Evolutionary conservation across 2,113 vertebrate species (phyloP).

Genomic region (Corythoichthys haematopterus): DNA sequence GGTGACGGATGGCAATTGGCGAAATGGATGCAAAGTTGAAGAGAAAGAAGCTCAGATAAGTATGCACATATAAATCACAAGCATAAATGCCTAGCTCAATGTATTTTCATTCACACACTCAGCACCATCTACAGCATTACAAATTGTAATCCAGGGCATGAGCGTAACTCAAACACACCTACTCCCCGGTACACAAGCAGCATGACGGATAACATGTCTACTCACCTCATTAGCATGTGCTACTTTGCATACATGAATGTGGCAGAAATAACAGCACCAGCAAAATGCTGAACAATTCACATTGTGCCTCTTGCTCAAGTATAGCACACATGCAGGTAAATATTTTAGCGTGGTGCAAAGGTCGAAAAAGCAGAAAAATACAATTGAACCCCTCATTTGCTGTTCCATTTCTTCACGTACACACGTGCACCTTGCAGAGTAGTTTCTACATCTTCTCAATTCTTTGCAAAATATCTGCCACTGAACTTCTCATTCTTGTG

Average conservation of each 20-base stretch:
- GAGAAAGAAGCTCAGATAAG: conserved; percentile 21
- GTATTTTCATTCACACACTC: not conserved
- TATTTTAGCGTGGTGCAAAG: conserved; percentile 51
- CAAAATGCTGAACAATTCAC: not conserved
- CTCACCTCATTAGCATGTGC: conserved; percentile 37
- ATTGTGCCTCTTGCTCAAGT: conserved; percentile 8
- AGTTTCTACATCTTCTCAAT: not conserved
- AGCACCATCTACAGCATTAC: conserved; percentile 12
- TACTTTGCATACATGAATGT: conserved; percentile 48
- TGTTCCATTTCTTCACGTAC: conserved; percentile 18
- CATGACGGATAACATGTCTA: conserved; percentile 38
- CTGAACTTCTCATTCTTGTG: conserved; percentile 39
- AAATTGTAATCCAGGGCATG: conserved; percentile 25
- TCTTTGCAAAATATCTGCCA: not conserved
- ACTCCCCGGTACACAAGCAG: conserved; percentile 41
- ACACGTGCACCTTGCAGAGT: conserved; percentile 11
- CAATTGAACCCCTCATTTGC: conserved; percentile 45
- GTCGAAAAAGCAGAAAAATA: conserved; percentile 49
- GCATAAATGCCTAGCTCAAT: not conserved
- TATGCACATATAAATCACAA: conserved; percentile 5
- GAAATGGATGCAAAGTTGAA: conserved; percentile 26
- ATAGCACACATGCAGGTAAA: conserved; percentile 29
- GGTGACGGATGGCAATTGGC: conserved; percentile 28
- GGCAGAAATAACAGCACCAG: conserved; percentile 12
- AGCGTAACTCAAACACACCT: conserved; percentile 38